phyloP scores from a whole-genome alignment of 2,797 vertebrate species.

The Amniataba percoides region DNA sequence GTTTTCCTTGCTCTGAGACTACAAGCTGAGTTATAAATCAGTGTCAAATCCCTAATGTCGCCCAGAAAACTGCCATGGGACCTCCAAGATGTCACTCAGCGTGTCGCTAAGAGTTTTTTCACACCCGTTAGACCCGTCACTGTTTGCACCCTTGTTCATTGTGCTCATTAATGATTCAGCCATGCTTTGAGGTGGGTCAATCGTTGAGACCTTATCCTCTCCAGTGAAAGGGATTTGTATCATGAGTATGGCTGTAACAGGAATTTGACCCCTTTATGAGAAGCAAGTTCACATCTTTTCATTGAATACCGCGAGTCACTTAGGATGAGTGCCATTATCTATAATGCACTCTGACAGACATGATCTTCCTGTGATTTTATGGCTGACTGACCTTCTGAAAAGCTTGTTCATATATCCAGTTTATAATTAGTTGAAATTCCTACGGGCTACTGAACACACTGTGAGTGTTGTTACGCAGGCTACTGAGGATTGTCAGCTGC shows the following conservation, averaged over 20 bases:
- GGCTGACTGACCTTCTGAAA: neutral
- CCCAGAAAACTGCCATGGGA: neutral
- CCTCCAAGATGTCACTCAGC: neutral
- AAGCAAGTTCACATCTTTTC: neutral
- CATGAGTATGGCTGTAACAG: neutral
- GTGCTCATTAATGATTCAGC: neutral
- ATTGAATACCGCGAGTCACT: neutral
- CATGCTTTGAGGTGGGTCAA: neutral
- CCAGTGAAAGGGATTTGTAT: neutral
- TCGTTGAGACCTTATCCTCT: neutral
- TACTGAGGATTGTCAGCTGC: neutral
- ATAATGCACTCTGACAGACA: neutral
- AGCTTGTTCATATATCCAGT: neutral
- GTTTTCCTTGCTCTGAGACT: no score
- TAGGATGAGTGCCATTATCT: neutral
- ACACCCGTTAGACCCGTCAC: neutral
- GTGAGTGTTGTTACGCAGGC: neutral
- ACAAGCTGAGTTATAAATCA: no score
- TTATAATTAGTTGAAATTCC: conserved; percentile 15
- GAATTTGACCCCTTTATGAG: conserved; percentile 9
- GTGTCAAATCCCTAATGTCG: no score
- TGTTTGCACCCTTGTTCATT: conserved; percentile 18
- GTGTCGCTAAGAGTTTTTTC: neutral
- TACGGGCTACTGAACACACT: neutral
- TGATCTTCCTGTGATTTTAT: conserved; percentile 5